These are phyloP conservation scores for Aegithalos caudatus DNA, from an alignment of 2,113 vertebrate species.

Conservation along the genomic window DNA sequence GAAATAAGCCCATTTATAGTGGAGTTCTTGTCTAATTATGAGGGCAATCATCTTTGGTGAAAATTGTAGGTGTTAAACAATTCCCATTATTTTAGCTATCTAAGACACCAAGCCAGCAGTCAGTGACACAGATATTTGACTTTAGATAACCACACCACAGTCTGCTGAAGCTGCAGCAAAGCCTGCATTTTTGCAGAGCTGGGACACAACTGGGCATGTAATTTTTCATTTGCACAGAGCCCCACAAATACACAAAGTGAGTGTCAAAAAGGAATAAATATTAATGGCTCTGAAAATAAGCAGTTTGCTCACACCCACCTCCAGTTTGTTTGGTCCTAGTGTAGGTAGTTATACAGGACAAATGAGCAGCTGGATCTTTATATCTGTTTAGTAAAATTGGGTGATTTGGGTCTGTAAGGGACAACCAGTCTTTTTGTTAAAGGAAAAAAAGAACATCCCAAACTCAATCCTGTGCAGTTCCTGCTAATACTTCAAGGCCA, in stretches of 20 bases:
- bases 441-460: not conserved
- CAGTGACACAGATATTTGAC: not conserved
- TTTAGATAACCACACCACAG: not conserved
- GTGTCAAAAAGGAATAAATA: not conserved
- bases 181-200: not conserved
- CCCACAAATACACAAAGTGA: not conserved
- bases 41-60: not conserved
- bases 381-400: not conserved
- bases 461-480: not conserved
- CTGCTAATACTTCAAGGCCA: not conserved
- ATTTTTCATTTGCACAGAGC: not conserved
- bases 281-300: not conserved
- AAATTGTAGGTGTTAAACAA: not conserved
- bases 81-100: not conserved
- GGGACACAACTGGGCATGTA: not conserved
- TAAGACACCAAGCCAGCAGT: not conserved
- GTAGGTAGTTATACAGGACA: not conserved
- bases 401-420: not conserved
- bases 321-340: not conserved
- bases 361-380: not conserved
- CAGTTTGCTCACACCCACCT: not conserved
- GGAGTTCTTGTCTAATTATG: not conserved
- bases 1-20: not conserved
- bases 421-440: not conserved
- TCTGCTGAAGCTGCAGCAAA: not conserved